Percentiles rank a stretch among this genome's conserved stretches.
phyloP scores from a whole-genome alignment of 2,113 vertebrate species.

The Hippocampus abdominalis region DNA sequence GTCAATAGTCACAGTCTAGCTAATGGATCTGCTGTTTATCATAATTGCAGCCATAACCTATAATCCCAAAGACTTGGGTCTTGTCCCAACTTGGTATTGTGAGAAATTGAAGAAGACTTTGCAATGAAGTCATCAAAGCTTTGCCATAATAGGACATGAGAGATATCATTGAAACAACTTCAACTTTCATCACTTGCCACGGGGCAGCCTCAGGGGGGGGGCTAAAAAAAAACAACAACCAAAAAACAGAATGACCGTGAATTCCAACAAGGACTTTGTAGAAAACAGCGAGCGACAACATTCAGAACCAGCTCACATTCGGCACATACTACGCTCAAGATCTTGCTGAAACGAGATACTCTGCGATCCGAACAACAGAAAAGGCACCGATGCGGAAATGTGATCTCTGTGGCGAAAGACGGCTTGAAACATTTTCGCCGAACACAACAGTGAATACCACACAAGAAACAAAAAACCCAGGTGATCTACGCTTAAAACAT shows the following conservation, averaged over 20 bases:
- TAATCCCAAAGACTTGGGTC: conserved; percentile 43
- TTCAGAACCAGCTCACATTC: neutral
- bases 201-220: neutral
- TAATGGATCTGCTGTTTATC: conserved; percentile 60
- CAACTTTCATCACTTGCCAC: neutral
- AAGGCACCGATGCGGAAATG: neutral
- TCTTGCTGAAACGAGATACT: neutral
- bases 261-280: neutral
- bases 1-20: conserved; percentile 20
- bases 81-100: neutral
- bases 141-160: neutral
- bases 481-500: conserved; percentile 2
- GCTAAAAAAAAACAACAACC: conserved; percentile 1
- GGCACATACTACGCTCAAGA: neutral
- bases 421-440: neutral
- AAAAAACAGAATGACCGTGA: neutral
- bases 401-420: neutral
- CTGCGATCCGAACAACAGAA: neutral
- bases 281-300: neutral
- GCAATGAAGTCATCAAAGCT: neutral
- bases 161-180: conserved; percentile 2
- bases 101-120: conserved; percentile 14
- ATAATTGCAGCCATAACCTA: conserved; percentile 55
- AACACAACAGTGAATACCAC: neutral
- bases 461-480: neutral